Evolutionary conservation across 2,113 vertebrate species (phyloP), one percentile per base, ranked within the genome.

Genomic region (Corythoichthys intestinalis): DNA sequence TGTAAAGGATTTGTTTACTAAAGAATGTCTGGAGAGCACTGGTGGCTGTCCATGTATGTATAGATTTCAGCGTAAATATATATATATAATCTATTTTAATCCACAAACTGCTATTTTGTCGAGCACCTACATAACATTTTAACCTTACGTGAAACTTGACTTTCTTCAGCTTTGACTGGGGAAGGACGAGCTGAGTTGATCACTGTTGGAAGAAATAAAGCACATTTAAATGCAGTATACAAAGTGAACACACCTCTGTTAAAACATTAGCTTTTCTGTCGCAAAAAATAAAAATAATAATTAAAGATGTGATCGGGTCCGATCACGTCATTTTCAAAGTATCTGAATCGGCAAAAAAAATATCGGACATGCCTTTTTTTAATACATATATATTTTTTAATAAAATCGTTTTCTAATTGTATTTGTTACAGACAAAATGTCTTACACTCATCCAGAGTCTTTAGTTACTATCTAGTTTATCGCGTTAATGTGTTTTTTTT

Each of bases 21-120:
- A 83, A 70, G 81, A 85, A 81, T 86, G 86, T 78, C 76, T 84
- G 85, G 89, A 78, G 83, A 54, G 87, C 89, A 88, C 88, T 86
- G 88, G 88, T 82, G 85, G 89, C 89, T 77, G 88, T 85, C 82
- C 73, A 79, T 78, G 60, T 78, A 67, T 80, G 64, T 73, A 72
- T 58, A 83, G 82, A 83, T 83, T 80, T 66, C 83, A 85, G 53
- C 72, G 64, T 84, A 78, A 79, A 74, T 80, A 80, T 77, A 82
- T 77, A 82, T 66, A 56, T 77, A 76, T 69, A 72, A 84, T 84
- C 84, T 85, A 79, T 86, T 88, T 85, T 86, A 86, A 85, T 72
- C 80, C 74, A 84, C 79, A 83, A 54, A 10, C n/a, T 74, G 69
- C 74, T 88, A 81, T 86, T 85, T 86, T 86, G 74, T 88, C 58